phyloP scores from a whole-genome alignment of 2,888 invertebrate genomes.

The Willowsia nigromaculata region DNA sequence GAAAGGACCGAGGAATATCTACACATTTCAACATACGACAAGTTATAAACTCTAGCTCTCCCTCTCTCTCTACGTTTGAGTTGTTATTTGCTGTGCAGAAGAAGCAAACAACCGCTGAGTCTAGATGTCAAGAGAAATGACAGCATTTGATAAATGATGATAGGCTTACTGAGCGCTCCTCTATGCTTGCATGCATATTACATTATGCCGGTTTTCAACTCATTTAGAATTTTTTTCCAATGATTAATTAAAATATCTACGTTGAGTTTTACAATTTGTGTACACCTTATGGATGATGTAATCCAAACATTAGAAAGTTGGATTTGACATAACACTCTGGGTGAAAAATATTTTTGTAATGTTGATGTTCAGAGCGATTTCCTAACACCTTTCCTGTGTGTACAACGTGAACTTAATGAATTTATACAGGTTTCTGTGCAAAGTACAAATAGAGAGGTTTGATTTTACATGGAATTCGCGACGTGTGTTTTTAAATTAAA shows the following conservation, averaged over 20 bases:
- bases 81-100: neutral
- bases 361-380: slow-evolving; percentile 22
- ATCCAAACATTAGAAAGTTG: neutral
- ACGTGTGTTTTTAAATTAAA: too few species aligned
- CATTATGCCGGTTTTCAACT: neutral
- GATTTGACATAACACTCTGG: slow-evolving; percentile 33
- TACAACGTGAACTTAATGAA: slow-evolving; percentile 18
- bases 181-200: neutral
- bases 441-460: too few species aligned
- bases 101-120: slow-evolving; percentile 45
- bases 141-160: slow-evolving; percentile 68
- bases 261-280: neutral
- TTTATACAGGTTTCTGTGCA: too few species aligned
- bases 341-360: slow-evolving; percentile 36
- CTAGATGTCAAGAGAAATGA: slow-evolving; percentile 58
- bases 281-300: neutral
- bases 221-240: neutral
- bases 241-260: neutral
- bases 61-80: neutral
- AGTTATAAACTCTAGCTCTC: neutral
- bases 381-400: neutral
- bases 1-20: neutral
- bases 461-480: too few species aligned
- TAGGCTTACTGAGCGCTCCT: slow-evolving; percentile 26
- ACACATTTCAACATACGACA: neutral